Conservation (phyloP, 2,113 vertebrate species). For the Megaceryle torquata region DNA sequence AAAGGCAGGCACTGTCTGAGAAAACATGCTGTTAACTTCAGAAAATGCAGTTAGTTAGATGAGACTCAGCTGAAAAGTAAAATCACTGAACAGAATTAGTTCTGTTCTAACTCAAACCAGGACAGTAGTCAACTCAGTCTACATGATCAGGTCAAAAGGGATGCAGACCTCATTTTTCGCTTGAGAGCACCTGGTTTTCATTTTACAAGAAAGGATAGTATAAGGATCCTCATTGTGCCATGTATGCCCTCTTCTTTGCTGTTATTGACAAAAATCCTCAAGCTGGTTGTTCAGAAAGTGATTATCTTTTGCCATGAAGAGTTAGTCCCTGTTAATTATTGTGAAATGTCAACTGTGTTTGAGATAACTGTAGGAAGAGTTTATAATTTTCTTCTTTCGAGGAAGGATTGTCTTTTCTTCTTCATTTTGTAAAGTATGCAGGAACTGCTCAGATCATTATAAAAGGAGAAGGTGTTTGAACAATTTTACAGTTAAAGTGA, state of each 20-base stretch:
- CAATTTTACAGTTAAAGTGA: not conserved
- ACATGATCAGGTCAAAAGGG: not conserved
- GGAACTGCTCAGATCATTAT: not conserved
- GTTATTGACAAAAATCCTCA: not conserved
- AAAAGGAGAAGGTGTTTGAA: not conserved
- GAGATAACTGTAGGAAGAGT: not conserved
- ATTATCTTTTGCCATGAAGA: not conserved
- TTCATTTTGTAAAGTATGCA: not conserved
- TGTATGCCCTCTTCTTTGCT: not conserved
- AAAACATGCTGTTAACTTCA: too few relatives aligned
- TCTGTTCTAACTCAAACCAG: too few relatives aligned
- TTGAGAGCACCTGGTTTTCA: not conserved
- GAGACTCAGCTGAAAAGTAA: too few relatives aligned
- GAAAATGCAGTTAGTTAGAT: too few relatives aligned
- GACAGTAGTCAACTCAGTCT: not conserved
- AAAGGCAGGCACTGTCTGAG: too few relatives aligned
- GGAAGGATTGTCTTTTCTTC: not conserved
- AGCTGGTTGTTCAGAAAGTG: not conserved
- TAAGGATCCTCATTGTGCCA: not conserved
- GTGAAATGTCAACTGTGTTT: not conserved
- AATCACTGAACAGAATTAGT: too few relatives aligned
- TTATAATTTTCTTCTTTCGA: not conserved
- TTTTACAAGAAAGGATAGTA: not conserved
- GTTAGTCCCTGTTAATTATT: not conserved
- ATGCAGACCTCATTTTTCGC: not conserved